phyloP scores from a whole-genome alignment of 1,140 invertebrate species.

The Chelonus insularis region DNA sequence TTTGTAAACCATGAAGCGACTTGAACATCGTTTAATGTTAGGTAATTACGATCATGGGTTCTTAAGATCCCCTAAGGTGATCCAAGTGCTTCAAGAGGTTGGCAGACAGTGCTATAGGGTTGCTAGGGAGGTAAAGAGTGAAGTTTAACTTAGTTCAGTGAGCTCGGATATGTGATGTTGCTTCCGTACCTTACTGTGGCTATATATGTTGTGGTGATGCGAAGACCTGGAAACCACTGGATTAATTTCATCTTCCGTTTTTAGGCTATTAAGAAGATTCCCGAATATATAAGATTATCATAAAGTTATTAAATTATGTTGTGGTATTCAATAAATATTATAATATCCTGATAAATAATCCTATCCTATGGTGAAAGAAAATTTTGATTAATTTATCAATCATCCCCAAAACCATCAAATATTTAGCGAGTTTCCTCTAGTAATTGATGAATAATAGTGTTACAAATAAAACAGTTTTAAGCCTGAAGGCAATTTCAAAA shows the following conservation, averaged over 20 bases:
- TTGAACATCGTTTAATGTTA: neutral
- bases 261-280: conserved; percentile 28
- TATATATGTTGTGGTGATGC: conserved; percentile 22
- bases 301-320: neutral
- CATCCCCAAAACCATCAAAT: no score
- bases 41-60: conserved; percentile 13
- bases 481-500: neutral
- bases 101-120: neutral
- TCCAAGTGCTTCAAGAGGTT: conserved; percentile 3
- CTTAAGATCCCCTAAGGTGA: neutral
- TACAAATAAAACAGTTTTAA: neutral
- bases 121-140: conserved; percentile 14
- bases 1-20: neutral
- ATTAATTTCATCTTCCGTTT: conserved; percentile 38
- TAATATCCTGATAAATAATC: no score
- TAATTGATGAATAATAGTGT: neutral
- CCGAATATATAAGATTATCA: neutral
- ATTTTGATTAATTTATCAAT: no score
- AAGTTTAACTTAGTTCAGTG: conserved; percentile 36
- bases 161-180: conserved; percentile 41
- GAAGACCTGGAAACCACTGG: conserved; percentile 17
- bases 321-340: neutral
- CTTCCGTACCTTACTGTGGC: conserved; percentile 32
- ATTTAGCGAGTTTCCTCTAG: no score
- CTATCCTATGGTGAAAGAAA: no score